Base-by-base conservation (phyloP, 2,113 vertebrate species). In the Galeopterus variegatus region DNA sequence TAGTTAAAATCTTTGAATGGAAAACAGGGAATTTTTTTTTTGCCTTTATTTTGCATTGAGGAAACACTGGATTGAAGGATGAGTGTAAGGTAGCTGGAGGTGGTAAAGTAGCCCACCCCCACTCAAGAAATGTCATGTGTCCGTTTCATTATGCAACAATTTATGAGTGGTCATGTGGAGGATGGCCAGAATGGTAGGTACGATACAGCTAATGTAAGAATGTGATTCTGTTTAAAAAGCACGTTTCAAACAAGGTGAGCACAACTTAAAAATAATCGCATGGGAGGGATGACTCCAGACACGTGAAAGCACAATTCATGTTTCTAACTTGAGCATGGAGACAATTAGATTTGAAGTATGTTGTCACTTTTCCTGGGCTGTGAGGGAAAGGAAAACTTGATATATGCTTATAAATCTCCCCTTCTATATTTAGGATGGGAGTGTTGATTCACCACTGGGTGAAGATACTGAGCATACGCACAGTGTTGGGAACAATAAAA, bases 371-470 rank as follows among this genome's bases (percentile, higher is more conserved):
- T 91, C 58, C 81, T 73, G 70, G n/a, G 64, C 50, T 93, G 65
- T 67, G 26, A 92, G 24, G 18, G 83, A 85, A 83, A 56, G 33
- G 79, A 73, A 65, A 75, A 82, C 54, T 80, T 77, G 45, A 65
- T 87, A 28, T 83, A 76, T 82, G 91, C 96, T 95, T 80, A 24
- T 84, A 83, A 92, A 58, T 97, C 88, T 93, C 31, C 76, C 96
- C 76, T 81, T 97, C 94, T 96, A 82, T 93, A 94, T 96, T 97
- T 96, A 96, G 96, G 50, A 80, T 87, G 54, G 75, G 87, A 95
- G 19, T 56, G 64, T 92, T 83, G 48, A 58, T 93, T 95, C 77
- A 72, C 45, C 24, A 1, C 62, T 88, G 26, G 70, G 62, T 75
- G 48, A 94, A 94, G 77, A 86, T 52, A 87, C 67, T 84, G 33